Evolutionary conservation across 2,113 vertebrate genomes (phyloP).

Genomic region (Procavia capensis): DNA sequence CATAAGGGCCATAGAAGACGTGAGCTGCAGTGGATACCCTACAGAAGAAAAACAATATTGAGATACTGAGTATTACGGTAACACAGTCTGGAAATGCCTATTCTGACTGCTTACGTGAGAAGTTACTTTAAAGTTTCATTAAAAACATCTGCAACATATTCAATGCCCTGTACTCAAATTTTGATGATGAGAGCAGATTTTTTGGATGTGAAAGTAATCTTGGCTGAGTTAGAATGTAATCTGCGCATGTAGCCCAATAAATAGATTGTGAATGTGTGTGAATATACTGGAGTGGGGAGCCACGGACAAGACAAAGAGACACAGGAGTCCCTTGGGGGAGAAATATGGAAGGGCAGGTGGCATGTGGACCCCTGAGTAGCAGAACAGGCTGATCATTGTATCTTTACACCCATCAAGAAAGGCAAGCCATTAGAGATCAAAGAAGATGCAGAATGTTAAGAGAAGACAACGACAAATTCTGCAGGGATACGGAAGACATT

Average conservation of each 20-base stretch:
- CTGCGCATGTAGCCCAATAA: not conserved
- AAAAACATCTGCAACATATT: not conserved
- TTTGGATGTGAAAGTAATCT: not conserved
- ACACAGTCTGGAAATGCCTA: not conserved
- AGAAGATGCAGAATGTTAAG: not conserved
- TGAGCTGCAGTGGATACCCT: not conserved
- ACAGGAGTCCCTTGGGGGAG: not conserved
- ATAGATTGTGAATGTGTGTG: not conserved
- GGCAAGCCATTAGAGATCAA: not conserved
- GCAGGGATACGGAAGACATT: not conserved
- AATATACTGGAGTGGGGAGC: rapidly evolving
- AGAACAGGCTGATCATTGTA: not conserved
- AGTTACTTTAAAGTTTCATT: not conserved
- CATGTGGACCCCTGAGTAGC: no score
- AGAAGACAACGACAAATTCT: not conserved
- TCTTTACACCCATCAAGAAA: not conserved
- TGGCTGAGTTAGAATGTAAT: not conserved
- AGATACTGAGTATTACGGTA: not conserved
- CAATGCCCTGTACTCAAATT: not conserved
- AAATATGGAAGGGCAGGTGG: not conserved
- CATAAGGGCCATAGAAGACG: not conserved
- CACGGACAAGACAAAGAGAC: not conserved
- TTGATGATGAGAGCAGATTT: not conserved
- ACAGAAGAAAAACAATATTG: not conserved
- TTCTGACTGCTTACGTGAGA: not conserved